A percentile compares a stretch with the other conserved stretches of the same genome.
Evolutionary conservation across 2,113 vertebrate species (phyloP).

Genomic region (Egretta garzetta): DNA sequence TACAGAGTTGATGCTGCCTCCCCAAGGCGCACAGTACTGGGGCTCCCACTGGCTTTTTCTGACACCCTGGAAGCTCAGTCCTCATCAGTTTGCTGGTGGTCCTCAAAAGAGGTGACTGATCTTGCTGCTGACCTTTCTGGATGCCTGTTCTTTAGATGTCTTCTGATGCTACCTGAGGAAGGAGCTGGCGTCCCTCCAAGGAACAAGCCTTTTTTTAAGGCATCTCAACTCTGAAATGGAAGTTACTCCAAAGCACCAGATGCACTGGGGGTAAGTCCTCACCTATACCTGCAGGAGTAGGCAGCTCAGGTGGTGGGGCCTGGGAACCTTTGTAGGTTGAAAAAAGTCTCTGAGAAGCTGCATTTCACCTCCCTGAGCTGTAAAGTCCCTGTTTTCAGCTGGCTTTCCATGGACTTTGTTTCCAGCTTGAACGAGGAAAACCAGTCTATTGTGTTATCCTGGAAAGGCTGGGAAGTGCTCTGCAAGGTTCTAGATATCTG

Average conservation of each 20-base stretch:
- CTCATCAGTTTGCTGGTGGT: neutral
- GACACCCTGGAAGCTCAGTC: neutral
- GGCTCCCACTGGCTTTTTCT: neutral
- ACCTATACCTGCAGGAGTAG: neutral
- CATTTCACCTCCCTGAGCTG: neutral
- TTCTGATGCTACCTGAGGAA: neutral
- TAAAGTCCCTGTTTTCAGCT: neutral
- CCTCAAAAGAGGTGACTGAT: neutral
- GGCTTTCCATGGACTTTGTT: neutral
- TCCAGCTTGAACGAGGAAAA: neutral
- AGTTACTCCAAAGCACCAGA: neutral
- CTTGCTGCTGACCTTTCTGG: neutral
- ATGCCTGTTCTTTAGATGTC: neutral
- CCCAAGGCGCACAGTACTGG: neutral
- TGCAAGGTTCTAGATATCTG: neutral
- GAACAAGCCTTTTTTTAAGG: neutral
- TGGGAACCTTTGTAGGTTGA: neutral
- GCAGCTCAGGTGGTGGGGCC: neutral
- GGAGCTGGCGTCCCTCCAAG: neutral
- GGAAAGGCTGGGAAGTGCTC: neutral
- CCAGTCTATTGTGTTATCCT: neutral
- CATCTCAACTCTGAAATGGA: neutral
- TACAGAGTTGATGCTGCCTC: neutral
- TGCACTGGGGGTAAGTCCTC: neutral
- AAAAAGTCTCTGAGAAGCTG: neutral